phyloP scores from a whole-genome alignment of 2,888 invertebrate species.

The Andrena flavipes region DNA sequence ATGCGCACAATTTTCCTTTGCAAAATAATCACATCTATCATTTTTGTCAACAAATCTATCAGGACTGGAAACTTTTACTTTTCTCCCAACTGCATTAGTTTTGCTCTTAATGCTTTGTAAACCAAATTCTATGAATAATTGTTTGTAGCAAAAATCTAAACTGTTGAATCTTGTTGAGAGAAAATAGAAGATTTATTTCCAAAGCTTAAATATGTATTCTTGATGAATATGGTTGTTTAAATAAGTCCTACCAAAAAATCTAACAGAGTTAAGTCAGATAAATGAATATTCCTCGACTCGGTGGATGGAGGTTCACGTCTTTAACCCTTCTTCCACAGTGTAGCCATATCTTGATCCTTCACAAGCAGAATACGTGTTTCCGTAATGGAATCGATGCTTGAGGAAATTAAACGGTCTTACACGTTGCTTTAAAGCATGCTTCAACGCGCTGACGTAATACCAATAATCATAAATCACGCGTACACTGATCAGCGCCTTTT shows the following conservation, averaged over 20 bases:
- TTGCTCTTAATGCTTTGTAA: too few species aligned
- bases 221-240: not conserved
- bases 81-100: too few species aligned
- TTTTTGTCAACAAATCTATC: too few species aligned
- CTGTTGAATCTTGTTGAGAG: not conserved
- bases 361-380: not conserved
- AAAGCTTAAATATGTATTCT: not conserved
- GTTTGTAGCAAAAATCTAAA: too few species aligned
- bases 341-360: not conserved
- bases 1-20: too few species aligned
- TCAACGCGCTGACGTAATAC: not conserved
- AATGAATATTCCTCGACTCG: not conserved
- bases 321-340: not conserved
- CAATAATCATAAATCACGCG: not conserved
- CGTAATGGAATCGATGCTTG: slow-evolving; percentile 5
- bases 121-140: too few species aligned
- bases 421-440: not conserved
- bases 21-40: too few species aligned
- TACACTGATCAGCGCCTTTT: not conserved
- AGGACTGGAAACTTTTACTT: too few species aligned
- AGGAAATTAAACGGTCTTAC: slow-evolving; percentile 4
- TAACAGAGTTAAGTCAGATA: not conserved
- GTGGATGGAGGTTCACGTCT: not conserved
- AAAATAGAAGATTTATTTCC: not conserved
- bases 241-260: not conserved